phyloP scores from a whole-genome alignment of 1,140 invertebrate genomes.

The Aphelinus certus region DNA sequence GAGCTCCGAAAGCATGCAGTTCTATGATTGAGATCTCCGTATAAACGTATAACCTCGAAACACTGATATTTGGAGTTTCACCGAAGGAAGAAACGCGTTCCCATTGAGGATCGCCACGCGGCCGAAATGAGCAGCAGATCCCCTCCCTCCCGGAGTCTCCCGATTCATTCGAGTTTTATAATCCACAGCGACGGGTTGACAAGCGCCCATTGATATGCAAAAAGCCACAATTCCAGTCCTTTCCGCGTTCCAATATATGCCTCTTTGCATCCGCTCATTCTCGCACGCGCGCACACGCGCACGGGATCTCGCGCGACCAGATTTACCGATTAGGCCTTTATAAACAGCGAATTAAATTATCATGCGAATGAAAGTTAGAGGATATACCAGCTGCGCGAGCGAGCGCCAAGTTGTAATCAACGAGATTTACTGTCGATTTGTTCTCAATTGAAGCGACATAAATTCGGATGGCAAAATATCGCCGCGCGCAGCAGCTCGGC shows the following conservation, averaged over 20 bases:
- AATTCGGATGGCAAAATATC: too few species aligned
- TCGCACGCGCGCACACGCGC: neutral
- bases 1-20: neutral
- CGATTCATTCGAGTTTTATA: conserved; percentile 5
- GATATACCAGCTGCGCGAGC: neutral
- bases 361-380: too few species aligned
- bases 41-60: conserved; percentile 4
- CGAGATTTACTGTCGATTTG: neutral
- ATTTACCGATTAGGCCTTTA: neutral
- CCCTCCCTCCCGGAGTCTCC: neutral
- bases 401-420: neutral
- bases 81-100: conserved; percentile 12
- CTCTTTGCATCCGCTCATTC: neutral
- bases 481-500: too few species aligned
- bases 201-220: conserved; percentile 8
- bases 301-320: neutral
- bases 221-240: neutral
- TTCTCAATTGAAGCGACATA: neutral
- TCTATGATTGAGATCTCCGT: conserved; percentile 17
- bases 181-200: conserved; percentile 15
- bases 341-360: conserved; percentile 6
- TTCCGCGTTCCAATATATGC: neutral
- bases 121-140: neutral
- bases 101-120: conserved; percentile 1
- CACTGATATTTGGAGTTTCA: conserved; percentile 17